These are phyloP conservation scores for Papilio polytes DNA, from an alignment of 1,140 invertebrate species.

Conservation along the genomic window DNA sequence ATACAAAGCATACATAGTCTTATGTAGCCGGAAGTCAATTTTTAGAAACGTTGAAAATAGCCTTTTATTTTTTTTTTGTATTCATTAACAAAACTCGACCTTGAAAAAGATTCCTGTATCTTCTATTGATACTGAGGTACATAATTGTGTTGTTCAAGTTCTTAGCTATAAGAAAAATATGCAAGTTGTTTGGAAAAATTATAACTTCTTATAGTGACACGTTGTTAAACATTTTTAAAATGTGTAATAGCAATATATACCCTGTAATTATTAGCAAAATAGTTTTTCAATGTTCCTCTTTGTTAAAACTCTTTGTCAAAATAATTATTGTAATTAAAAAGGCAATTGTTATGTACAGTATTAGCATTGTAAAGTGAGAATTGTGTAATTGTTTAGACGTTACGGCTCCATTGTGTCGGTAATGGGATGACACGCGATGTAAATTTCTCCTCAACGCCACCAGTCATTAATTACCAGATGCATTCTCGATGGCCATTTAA, in stretches of 20 bases:
- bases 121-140: not conserved
- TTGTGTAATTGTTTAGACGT: constrained; percentile 27
- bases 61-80: not conserved
- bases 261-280: not conserved
- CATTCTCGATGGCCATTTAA: constrained; percentile 8
- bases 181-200: not conserved
- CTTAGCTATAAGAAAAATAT: not conserved
- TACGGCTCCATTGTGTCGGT: constrained; percentile 25
- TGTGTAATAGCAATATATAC: not conserved
- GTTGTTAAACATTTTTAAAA: not conserved
- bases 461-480: not conserved
- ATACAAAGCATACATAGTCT: constrained; percentile 32
- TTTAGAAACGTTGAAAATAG: not conserved
- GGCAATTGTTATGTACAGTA: constrained; percentile 9
- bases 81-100: not conserved
- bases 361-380: constrained; percentile 13
- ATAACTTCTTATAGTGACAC: not conserved
- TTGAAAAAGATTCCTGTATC: not conserved
- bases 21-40: constrained; percentile 18
- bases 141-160: not conserved
- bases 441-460: constrained; percentile 7
- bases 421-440: constrained; percentile 24
- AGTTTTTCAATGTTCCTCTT: not conserved
- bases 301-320: not conserved
- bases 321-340: not conserved